These are phyloP conservation scores for Homalodisca vitripennis DNA, from an alignment of 1,140 invertebrate genomes.

Conservation along the genomic window DNA sequence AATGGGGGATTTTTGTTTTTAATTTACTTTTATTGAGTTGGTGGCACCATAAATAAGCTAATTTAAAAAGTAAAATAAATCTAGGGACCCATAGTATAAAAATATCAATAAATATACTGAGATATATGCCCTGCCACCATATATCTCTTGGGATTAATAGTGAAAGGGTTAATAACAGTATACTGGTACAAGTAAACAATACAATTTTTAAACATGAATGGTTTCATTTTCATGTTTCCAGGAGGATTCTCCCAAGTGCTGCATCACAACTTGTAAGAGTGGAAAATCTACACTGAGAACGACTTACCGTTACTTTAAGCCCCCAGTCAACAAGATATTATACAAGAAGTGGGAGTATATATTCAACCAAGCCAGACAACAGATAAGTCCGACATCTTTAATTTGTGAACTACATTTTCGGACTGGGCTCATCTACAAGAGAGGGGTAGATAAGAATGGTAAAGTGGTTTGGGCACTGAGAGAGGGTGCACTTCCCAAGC, in stretches of 20 bases:
- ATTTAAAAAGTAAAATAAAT: no score
- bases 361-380: neutral
- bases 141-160: no score
- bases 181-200: no score
- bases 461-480: slow-evolving; percentile 6
- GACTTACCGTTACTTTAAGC: slow-evolving; percentile 21
- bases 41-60: no score
- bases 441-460: slow-evolving; percentile 8
- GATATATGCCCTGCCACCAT: no score
- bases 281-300: slow-evolving; percentile 15
- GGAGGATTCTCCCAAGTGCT: slow-evolving; percentile 9
- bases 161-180: no score
- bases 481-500: slow-evolving; percentile 18
- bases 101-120: no score
- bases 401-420: slow-evolving; percentile 25
- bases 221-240: no score
- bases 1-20: no score
- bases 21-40: no score
- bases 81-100: no score
- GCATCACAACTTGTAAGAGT: slow-evolving; percentile 19
- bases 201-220: no score
- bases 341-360: slow-evolving; percentile 24
- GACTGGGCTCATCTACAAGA: slow-evolving; percentile 20
- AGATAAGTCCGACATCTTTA: neutral
- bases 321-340: slow-evolving; percentile 5